phyloP scores from a whole-genome alignment of 2,888 invertebrate species.

The Metacarcinus magister region DNA sequence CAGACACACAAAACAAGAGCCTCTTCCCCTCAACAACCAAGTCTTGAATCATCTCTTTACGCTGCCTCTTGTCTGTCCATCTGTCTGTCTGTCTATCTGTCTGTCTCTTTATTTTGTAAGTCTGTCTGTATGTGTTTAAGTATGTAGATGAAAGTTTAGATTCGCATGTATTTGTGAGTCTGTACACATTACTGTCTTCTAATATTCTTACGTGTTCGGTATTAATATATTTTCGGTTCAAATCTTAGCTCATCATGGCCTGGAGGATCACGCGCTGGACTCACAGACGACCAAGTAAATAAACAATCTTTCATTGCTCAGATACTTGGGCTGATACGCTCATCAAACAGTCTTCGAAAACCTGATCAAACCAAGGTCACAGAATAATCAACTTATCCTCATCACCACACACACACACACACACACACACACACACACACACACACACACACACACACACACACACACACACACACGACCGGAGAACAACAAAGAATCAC shows the following conservation, averaged over 20 bases:
- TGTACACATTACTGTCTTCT: too few relatives aligned
- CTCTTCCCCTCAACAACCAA: not conserved
- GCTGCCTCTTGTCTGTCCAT: not conserved
- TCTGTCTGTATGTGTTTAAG: too few relatives aligned
- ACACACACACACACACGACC: not conserved
- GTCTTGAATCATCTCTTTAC: not conserved
- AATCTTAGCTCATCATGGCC: too few relatives aligned
- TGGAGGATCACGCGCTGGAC: too few relatives aligned
- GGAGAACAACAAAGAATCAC: not conserved
- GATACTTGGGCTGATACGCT: too few relatives aligned
- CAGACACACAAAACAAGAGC: not conserved
- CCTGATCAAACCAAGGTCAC: not conserved
- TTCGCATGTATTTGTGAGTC: too few relatives aligned
- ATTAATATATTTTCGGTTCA: too few relatives aligned
- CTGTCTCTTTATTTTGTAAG: not conserved
- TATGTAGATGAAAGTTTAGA: too few relatives aligned
- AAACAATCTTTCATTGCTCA: not conserved
- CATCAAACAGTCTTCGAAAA: not conserved
- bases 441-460: constrained; percentile 26
- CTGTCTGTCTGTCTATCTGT: not conserved
- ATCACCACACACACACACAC: not conserved
- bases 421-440: constrained; percentile 26
- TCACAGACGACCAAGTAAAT: too few relatives aligned
- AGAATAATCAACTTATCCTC: not conserved
- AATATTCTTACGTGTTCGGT: too few relatives aligned